Evolutionary conservation across 1,140 invertebrate species (phyloP), one percentile per base, ranked within the genome.

Genomic region (Orius insidiosus): DNA sequence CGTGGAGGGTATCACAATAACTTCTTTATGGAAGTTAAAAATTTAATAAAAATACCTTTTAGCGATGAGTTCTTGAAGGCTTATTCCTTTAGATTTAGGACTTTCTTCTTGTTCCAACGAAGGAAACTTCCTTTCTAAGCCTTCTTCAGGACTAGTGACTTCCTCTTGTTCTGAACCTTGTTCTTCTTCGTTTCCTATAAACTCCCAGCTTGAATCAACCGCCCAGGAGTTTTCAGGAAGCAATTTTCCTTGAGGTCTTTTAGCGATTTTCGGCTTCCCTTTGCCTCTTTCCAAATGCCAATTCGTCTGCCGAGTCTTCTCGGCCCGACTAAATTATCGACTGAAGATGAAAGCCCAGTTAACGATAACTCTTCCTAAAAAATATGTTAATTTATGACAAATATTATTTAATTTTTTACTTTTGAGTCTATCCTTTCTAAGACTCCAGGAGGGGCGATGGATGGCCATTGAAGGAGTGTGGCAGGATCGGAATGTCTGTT

Each of bases 151-250:
- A 51, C 61, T 43, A 6, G 16, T 15, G 7, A 36, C 60, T 53
- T 63, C 65, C 41, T 71, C 68, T 48, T 69, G 68, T 50, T 71
- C 68, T 3, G 60, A 57, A 24, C 65, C 66, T 48, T 63, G 64
- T 38, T 68, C 65, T 8, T 59, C 57, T 40, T 67, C 66, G 49
- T 68, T 66, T 42, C 64, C 66, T 59, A 85, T 78, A 56, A 85
- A 87, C 59, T 85, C 81, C 84, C 84, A 86, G 56, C 81, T 84
- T 46, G 80, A 84, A 63, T 86, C 84, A 24, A 87, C 69, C 45
- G 80, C 74, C 83, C 84, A 87, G 6, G 74, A 77, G 16, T 75
- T 74, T 49, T 80, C 78, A 33, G 60, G 62, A 30, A 50, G 52
- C 1, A 38, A 51, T 34, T 57, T 58, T 33, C 46, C 51, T 19